A percentile compares a stretch with the other conserved stretches of the same genome.
These are phyloP conservation scores for Chanos chanos DNA, from an alignment of 2,797 vertebrate species.

Conservation along the genomic window DNA sequence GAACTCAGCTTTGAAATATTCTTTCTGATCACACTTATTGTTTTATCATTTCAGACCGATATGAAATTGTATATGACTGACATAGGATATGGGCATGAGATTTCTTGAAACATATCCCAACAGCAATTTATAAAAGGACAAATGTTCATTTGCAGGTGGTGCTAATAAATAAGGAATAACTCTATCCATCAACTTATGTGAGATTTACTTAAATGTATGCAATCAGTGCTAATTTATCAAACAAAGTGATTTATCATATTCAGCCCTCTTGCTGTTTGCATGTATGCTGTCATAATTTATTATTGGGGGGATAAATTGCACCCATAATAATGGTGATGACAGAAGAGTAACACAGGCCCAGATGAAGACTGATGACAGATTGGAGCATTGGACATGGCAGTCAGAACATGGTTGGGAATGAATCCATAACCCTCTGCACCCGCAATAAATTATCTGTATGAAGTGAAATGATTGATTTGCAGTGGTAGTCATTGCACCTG, in stretches of 20 bases:
- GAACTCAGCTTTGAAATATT: no score
- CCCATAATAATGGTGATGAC: conserved; percentile 85
- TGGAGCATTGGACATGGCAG: conserved; percentile 81
- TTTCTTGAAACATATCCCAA: no score
- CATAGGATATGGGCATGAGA: no score
- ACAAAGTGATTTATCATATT: conserved; percentile 88
- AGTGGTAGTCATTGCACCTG: conserved; percentile 74
- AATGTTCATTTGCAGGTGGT: conserved; percentile 38
- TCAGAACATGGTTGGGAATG: conserved; percentile 85
- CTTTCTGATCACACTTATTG: no score
- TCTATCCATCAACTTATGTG: conserved; percentile 51
- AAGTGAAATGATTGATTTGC: conserved; percentile 96
- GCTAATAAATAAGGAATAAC: conserved; percentile 43
- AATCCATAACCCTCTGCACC: conserved; percentile 87
- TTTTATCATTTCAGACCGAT: no score
- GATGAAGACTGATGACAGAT: conserved; percentile 96
- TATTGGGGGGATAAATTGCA: conserved; percentile 86
- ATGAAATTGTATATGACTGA: no score
- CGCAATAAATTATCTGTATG: conserved; percentile 94
- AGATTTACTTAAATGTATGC: conserved; percentile 62
- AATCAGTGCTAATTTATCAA: conserved; percentile 73
- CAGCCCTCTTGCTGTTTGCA: conserved; percentile 80
- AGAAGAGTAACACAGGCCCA: conserved; percentile 74
- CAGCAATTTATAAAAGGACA: background rate
- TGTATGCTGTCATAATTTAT: conserved; percentile 91